Evolutionary conservation across 2,888 invertebrate species (phyloP), one percentile per base, ranked within the genome.

Genomic region (Cylindroiulus punctatus): DNA sequence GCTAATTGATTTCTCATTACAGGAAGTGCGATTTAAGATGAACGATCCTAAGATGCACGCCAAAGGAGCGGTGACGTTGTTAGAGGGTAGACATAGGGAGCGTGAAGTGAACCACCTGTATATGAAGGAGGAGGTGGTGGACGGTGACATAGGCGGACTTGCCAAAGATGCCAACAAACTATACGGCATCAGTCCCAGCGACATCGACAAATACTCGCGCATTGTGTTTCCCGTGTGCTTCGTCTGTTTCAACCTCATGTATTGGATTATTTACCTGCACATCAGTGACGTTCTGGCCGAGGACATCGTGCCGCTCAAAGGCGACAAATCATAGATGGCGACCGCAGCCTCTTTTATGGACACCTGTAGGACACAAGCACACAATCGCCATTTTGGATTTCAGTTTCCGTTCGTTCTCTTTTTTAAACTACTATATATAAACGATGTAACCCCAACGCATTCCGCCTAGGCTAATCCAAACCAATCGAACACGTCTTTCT

Each of bases 211-310:
- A 93, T 98, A 98, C 92, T 98, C 98, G 88, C 95, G 99, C 91
- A 97, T 99, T 92, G 95, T 98, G 90, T 99, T 99, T 92, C 99
- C 99, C 86, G 96, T 98, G 90, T 97, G 98, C 93, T 99, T 99
- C 93, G 96, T 98, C 89, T 96, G 98, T 92, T 99, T 99, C 94
- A 99, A 99, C 93, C 94, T 97, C 89, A 97, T 97, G 97, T 97
- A 97, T 93, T 97, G 97, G 97, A 97, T 97, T 92, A 97, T 97
- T 91, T 97, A 97, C 92, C 93, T 97, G 90, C 97, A 97, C 93
- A 97, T 97, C 91, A 97, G 97, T 91, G 97, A 97, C 93, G 97
- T 97, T 90, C 96, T 97, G 90, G 96, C 96, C 92, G 97, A 97
- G 92, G 97, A 97, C 93, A 93, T 97, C 92, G 97, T 97, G 91